Evolutionary conservation across 2,113 vertebrate species (phyloP).

Genomic region (Orientallactaga bullata): DNA sequence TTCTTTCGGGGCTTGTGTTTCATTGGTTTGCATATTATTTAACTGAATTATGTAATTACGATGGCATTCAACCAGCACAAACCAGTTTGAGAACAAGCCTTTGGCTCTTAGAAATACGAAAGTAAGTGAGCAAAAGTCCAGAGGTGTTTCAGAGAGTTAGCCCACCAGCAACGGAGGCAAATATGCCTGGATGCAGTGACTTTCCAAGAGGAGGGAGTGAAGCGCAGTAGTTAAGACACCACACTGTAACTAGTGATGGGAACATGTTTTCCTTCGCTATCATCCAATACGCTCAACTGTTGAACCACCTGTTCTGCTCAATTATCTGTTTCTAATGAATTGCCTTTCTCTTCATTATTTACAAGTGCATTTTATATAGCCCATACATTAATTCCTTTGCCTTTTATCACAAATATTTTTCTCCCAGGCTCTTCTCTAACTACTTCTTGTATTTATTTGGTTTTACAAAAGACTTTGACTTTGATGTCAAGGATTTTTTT

Average conservation of each 20-base stretch:
- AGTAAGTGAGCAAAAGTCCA: background rate
- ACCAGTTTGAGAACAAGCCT: conserved; percentile 8
- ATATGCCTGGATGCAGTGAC: no score
- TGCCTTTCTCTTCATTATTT: conserved; percentile 26
- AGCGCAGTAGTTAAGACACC: background rate
- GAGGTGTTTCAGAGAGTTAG: background rate
- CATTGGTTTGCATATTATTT: conserved; percentile 44
- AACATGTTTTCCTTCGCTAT: background rate
- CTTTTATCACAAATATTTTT: conserved; percentile 29
- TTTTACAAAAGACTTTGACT: conserved; percentile 20
- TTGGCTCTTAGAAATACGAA: conserved; percentile 28
- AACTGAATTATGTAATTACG: conserved; percentile 65
- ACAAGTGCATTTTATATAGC: background rate
- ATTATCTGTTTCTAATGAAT: conserved; percentile 20
- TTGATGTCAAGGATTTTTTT: conserved; percentile 13
- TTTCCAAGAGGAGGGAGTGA: background rate
- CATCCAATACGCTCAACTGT: background rate
- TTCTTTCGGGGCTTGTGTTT: conserved; percentile 30
- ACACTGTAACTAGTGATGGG: fast-evolving
- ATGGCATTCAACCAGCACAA: conserved; percentile 41
- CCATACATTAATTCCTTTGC: background rate
- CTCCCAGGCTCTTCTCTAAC: background rate
- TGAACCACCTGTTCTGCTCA: background rate
- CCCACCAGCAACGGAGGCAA: background rate
- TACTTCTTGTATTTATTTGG: background rate